These are phyloP conservation scores for Mythimna lalbum DNA, from an alignment of 2,888 invertebrate species.

Conservation along the genomic window DNA sequence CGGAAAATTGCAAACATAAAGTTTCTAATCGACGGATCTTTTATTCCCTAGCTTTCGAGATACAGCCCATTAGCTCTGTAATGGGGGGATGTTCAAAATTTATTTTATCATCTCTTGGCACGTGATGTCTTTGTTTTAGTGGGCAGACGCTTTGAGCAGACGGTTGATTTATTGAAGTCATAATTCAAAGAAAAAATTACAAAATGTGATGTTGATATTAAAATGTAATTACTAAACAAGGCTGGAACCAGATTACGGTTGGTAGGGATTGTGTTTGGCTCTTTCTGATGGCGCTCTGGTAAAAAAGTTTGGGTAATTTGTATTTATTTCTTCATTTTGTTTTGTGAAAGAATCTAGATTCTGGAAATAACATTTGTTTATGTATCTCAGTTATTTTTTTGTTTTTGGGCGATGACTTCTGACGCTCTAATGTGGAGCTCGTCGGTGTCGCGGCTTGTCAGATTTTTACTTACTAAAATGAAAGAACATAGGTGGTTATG, in stretches of 20 bases:
- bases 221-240: conserved; percentile 59
- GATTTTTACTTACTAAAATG: no score
- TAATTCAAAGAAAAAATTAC: conserved; percentile 60
- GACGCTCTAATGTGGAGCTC: no score
- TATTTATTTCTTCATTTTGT: not conserved
- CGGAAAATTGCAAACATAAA: conserved; percentile 90
- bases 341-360: not conserved
- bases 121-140: conserved; percentile 87
- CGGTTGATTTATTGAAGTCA: conserved; percentile 68
- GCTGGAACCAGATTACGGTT: conserved; percentile 16
- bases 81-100: conserved; percentile 88
- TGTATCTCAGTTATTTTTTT: no score
- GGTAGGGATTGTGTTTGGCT: not conserved
- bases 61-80: conserved; percentile 90
- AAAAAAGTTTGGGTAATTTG: not conserved
- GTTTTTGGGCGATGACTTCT: no score
- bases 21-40: conserved; percentile 90
- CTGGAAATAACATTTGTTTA: not conserved
- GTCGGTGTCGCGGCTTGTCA: no score
- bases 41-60: conserved; percentile 88
- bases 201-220: conserved; percentile 54
- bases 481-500: no score
- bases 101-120: conserved; percentile 90
- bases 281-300: not conserved
- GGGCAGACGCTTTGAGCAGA: conserved; percentile 67